Evolutionary conservation across 2,113 vertebrate genomes (phyloP), one percentile per base, ranked within the genome.

Genomic region (Podarcis raffonei): DNA sequence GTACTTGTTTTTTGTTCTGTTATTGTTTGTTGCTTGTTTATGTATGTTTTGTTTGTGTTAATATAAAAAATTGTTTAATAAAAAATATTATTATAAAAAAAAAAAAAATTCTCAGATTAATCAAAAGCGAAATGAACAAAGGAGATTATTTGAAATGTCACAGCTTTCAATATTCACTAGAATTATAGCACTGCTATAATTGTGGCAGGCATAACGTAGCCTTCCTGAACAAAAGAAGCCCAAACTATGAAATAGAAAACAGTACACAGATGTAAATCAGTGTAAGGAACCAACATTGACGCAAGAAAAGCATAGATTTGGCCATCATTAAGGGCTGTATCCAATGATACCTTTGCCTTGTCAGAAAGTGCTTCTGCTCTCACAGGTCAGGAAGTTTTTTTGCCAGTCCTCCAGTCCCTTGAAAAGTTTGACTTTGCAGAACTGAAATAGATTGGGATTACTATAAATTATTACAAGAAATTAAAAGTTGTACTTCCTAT

Each of bases 21-120:
- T n/a, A n/a, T n/a, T n/a, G n/a, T n/a, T n/a, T n/a, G n/a, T n/a
- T n/a, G n/a, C n/a, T n/a, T n/a, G n/a, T n/a, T n/a, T n/a, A n/a
- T n/a, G n/a, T n/a, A n/a, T n/a, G n/a, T n/a, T n/a, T n/a, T n/a
- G n/a, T n/a, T n/a, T n/a, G n/a, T n/a, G n/a, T n/a, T n/a, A n/a
- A n/a, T n/a, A n/a, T n/a, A n/a, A n/a, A n/a, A n/a, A n/a, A n/a
- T n/a, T n/a, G n/a, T n/a, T n/a, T n/a, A n/a, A n/a, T n/a, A n/a
- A n/a, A n/a, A n/a, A n/a, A n/a, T n/a, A n/a, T n/a, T n/a, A n/a
- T n/a, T n/a, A n/a, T n/a, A n/a, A n/a, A n/a, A n/a, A n/a, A n/a
- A n/a, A n/a, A n/a, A n/a, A n/a, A n/a, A n/a, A 80, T 69, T 71
- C 77, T 87, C 77, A 81, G 77, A 57, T 86, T 79, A 86, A 86